These are phyloP conservation scores for Mycalesis mineus DNA, from an alignment of 2,888 invertebrate genomes.

Conservation along the genomic window DNA sequence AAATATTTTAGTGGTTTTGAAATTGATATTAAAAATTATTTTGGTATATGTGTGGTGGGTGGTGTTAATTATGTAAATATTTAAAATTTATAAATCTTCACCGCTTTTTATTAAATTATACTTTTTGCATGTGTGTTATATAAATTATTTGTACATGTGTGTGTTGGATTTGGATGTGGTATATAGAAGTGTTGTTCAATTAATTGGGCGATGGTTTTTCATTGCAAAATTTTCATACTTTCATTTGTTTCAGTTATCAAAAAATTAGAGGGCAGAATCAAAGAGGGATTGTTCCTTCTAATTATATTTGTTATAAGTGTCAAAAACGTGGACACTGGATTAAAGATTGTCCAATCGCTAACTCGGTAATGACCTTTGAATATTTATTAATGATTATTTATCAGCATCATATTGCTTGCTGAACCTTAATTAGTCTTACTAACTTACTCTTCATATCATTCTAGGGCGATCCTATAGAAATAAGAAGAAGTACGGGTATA, in stretches of 20 bases:
- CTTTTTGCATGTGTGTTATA: too few species aligned
- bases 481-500: constrained; percentile 97
- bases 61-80: too few species aligned
- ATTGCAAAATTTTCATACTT: not conserved
- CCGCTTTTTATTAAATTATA: too few species aligned
- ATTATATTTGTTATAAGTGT: constrained; percentile 96
- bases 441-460: not conserved
- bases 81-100: too few species aligned
- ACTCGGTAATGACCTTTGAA: constrained; percentile 45
- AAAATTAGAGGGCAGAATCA: constrained; percentile 93
- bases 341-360: constrained; percentile 91
- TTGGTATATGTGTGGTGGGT: too few species aligned
- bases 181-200: too few species aligned
- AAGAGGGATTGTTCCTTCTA: constrained; percentile 92
- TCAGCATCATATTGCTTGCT: not conserved
- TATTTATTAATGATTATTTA: not conserved
- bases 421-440: not conserved
- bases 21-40: too few species aligned
- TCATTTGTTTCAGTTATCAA: constrained; percentile 83
- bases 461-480: constrained; percentile 83
- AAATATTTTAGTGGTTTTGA: too few species aligned
- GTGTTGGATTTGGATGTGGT: too few species aligned
- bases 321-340: constrained; percentile 98
- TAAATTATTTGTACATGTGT: too few species aligned
- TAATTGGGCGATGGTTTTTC: too few species aligned